Evolutionary conservation across 2,888 invertebrate genomes (phyloP).

Genomic region (Sympetrum striolatum): DNA sequence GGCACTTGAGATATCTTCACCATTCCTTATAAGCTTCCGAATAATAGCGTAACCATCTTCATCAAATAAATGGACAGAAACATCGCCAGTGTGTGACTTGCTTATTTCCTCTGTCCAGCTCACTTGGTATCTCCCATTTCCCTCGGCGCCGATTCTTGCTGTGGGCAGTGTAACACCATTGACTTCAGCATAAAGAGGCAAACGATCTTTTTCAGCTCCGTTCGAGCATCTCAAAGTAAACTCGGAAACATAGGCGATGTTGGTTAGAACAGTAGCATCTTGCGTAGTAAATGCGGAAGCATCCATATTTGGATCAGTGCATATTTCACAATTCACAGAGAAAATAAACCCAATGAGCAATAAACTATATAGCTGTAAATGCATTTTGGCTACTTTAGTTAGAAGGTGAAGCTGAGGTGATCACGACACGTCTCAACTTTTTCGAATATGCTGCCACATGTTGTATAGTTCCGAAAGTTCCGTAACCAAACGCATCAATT

Average conservation of each 20-base stretch:
- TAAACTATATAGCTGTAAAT: too few species aligned
- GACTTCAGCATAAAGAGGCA: slow-evolving; percentile 87
- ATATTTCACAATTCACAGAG: slow-evolving; percentile 49
- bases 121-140: slow-evolving; percentile 56
- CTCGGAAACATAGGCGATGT: slow-evolving; percentile 90
- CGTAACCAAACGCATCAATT: too few species aligned
- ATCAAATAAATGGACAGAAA: slow-evolving; percentile 82
- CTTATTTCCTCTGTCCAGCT: slow-evolving; percentile 93
- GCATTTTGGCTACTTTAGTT: too few species aligned
- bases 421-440: too few species aligned
- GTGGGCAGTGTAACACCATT: slow-evolving; percentile 63
- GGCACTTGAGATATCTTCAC: slow-evolving; percentile 71
- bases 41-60: slow-evolving; percentile 91
- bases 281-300: slow-evolving; percentile 88
- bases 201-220: slow-evolving; percentile 63
- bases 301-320: slow-evolving; percentile 64
- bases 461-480: too few species aligned
- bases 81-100: slow-evolving; percentile 80
- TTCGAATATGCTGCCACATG: too few species aligned
- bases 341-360: too few species aligned
- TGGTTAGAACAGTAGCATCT: slow-evolving; percentile 90
- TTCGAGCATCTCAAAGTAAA: slow-evolving; percentile 84
- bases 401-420: too few species aligned
- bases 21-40: slow-evolving; percentile 76
- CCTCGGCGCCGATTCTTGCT: not conserved